phyloP scores from a whole-genome alignment of 1,140 invertebrate species.

The Nixonia krombeini region DNA sequence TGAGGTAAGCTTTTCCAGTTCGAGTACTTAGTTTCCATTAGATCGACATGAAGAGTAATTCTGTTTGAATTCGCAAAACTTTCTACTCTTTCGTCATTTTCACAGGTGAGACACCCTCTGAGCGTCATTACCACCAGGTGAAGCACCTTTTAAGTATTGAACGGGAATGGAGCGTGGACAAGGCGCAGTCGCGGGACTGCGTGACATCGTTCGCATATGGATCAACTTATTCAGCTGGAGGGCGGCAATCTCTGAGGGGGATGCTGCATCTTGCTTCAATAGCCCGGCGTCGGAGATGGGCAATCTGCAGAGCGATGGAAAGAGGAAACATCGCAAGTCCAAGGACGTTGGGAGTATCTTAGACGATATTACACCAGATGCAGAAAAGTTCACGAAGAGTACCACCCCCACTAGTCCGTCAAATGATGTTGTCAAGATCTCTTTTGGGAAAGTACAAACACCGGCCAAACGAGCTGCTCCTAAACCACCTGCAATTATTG shows the following conservation, averaged over 20 bases:
- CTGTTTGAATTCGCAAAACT: too few relatives aligned
- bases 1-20: too few relatives aligned
- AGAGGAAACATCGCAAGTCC: constrained; percentile 53
- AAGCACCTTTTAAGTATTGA: constrained; percentile 37
- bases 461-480: constrained; percentile 61
- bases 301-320: constrained; percentile 63
- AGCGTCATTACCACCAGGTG: too few relatives aligned
- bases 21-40: too few relatives aligned
- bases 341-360: constrained; percentile 39
- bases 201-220: constrained; percentile 51
- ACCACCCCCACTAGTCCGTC: constrained; percentile 10
- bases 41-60: too few relatives aligned
- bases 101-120: too few relatives aligned
- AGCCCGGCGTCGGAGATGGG: constrained; percentile 51
- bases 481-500: constrained; percentile 48
- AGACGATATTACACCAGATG: constrained; percentile 8
- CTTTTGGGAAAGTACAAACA: constrained; percentile 52
- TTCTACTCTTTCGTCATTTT: too few relatives aligned
- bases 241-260: constrained; percentile 10
- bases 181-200: constrained; percentile 62
- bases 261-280: constrained; percentile 17
- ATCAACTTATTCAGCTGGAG: constrained; percentile 45
- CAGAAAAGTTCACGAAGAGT: constrained; percentile 17
- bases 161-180: constrained; percentile 29
- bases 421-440: constrained; percentile 26